Evolutionary conservation across 2,113 vertebrate species (phyloP).

Genomic region (Athene cunicularia): DNA sequence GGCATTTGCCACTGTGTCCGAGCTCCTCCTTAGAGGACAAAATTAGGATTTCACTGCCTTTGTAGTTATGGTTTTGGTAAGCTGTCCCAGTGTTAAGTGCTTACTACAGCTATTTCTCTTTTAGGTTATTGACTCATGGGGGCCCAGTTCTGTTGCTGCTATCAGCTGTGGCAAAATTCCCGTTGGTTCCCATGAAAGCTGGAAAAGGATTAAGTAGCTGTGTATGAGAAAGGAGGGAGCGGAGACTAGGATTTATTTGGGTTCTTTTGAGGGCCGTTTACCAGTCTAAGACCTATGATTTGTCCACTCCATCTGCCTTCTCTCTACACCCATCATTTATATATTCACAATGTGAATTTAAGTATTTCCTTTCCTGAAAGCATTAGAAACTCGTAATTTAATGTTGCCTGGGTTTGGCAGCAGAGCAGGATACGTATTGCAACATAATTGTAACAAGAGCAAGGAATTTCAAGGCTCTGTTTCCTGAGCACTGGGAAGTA

Average conservation of each 20-base stretch:
- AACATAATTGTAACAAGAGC: neutral
- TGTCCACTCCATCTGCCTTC: neutral
- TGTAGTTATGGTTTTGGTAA: neutral
- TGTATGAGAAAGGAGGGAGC: neutral
- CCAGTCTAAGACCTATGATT: neutral
- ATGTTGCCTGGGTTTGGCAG: neutral
- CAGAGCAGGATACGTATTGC: neutral
- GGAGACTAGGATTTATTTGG: neutral
- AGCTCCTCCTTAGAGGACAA: neutral
- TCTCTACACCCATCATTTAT: neutral
- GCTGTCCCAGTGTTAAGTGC: neutral
- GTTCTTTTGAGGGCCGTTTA: neutral
- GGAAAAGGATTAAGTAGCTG: neutral
- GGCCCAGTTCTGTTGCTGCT: neutral
- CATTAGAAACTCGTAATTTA: neutral
- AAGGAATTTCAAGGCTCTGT: neutral
- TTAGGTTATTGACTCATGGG: neutral
- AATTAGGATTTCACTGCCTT: neutral
- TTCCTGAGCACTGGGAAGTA: neutral
- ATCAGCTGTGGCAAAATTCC: neutral
- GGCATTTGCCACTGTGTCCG: neutral
- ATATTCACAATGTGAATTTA: neutral
- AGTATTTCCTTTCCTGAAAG: neutral
- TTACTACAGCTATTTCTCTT: neutral
- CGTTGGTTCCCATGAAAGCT: neutral